A percentile compares a stretch with the other conserved stretches of the same genome.
phyloP scores from a whole-genome alignment of 2,113 vertebrate species.

The Psettodes erumei region DNA sequence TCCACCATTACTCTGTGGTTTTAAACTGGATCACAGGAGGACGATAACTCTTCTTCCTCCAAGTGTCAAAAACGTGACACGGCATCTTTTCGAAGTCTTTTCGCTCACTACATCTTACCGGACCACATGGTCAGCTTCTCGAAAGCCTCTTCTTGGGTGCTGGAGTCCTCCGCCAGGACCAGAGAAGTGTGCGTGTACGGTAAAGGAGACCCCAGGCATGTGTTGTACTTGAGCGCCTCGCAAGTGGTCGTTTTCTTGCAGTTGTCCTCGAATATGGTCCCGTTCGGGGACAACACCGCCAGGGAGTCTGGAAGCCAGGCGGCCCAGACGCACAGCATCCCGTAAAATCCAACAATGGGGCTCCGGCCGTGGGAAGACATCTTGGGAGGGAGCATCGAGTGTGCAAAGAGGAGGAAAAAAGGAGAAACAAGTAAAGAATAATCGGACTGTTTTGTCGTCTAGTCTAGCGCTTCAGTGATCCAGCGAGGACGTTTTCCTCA shows the following conservation, averaged over 20 bases:
- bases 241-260: slow-evolving; percentile 89
- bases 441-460: neutral
- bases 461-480: slow-evolving; percentile 5
- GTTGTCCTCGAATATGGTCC: slow-evolving; percentile 80
- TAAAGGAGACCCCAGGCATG: slow-evolving; percentile 90
- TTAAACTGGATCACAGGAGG: neutral
- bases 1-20: neutral
- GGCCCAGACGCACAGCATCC: slow-evolving; percentile 78
- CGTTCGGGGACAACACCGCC: slow-evolving; percentile 75
- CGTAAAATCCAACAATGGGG: slow-evolving; percentile 79
- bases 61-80: neutral
- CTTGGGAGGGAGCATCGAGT: slow-evolving; percentile 69
- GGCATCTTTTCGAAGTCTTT: neutral
- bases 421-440: neutral
- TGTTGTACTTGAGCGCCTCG: slow-evolving; percentile 87
- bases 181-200: slow-evolving; percentile 93
- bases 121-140: slow-evolving; percentile 94
- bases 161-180: slow-evolving; percentile 90
- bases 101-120: slow-evolving; percentile 80
- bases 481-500: slow-evolving; percentile 7
- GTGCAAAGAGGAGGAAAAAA: neutral
- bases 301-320: slow-evolving; percentile 52
- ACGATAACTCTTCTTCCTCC: neutral
- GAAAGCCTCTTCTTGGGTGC: slow-evolving; percentile 89
- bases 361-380: slow-evolving; percentile 81